Percentiles rank a stretch among this genome's conserved stretches.
These are phyloP conservation scores for human (Homo sapiens) DNA, from an alignment of 2,113 vertebrate species.

Conservation along the genomic window DNA sequence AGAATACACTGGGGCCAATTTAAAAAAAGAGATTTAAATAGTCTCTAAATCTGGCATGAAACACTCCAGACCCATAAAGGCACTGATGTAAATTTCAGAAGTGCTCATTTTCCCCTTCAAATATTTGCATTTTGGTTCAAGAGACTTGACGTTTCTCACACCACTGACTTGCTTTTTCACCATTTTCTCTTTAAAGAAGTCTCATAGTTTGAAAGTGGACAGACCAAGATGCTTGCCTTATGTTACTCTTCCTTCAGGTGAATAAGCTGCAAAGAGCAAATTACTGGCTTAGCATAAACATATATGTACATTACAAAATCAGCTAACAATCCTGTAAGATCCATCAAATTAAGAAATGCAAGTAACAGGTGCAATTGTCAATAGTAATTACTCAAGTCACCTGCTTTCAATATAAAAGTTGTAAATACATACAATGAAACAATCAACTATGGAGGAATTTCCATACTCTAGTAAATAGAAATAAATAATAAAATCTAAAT, in stretches of 20 bases:
- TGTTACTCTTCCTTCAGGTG: background rate
- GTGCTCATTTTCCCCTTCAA: conserved; percentile 24
- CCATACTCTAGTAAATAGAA: background rate
- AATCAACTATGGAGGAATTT: background rate
- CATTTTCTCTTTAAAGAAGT: conserved; percentile 50
- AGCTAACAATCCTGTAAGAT: background rate
- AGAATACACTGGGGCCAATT: conserved; percentile 25
- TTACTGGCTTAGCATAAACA: background rate
- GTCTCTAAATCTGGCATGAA: conserved; percentile 27
- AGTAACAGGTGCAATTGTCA: background rate
- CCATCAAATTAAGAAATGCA: background rate
- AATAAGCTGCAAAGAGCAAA: background rate
- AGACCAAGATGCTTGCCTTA: background rate
- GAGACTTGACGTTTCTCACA: conserved; percentile 14
- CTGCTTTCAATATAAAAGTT: background rate
- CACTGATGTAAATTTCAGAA: background rate
- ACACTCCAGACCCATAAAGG: conserved; percentile 21
- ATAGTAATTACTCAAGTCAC: background rate
- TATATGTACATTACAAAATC: background rate
- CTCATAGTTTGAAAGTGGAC: background rate
- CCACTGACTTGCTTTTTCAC: conserved; percentile 30
- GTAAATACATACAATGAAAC: background rate
- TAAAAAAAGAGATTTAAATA: conserved; percentile 50
- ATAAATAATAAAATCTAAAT: conserved; percentile 6
- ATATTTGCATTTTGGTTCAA: conserved; percentile 55